Base-by-base conservation (phyloP, 30 jellyfish, hydroid and myxozoan genomes). In the Nemopilema nomurai region DNA sequence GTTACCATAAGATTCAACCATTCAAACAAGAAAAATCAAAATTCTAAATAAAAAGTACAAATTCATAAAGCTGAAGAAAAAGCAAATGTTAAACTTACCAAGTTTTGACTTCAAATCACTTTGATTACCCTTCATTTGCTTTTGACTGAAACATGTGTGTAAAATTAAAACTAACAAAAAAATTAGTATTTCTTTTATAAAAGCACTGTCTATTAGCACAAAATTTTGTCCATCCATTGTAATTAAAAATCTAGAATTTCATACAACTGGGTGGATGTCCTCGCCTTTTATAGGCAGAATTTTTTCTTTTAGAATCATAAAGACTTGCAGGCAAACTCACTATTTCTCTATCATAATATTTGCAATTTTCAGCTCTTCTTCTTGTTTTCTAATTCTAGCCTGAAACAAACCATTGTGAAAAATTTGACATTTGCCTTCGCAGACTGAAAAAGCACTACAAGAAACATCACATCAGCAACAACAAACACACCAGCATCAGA, bases 341-440 rank as follows among this genome's bases (percentile, higher is more conserved):
- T 93, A 93, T 81, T 93, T 93, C 49, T 93, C 98, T 68, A 92
- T 86, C 97, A 88, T 93, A 0, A 93, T 88, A 75, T 93, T 88
- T 24, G 98, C 97, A 49, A 93, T 66, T 71, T 88, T 93, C 53
- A 93, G 87, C 32, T 93, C 98, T 62, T 93, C 98, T 66, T 79
- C 97, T 51, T 79, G 87, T 72, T 88, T 93, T 23, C 76, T 70
- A 0, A 89, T 63, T 62, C 76, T 88, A 0, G 76, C 92, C 96
- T 87, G 51, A 30, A 79, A 71, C 69, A 32, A 4, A 51, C 18
- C 29, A 81, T 23, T 4, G 20, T 18, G 13, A n/a, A 4, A 17
- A 51, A 9, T 9, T 51, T 16, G 19, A 51, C 19, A 51, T 9
- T 51, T 19, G 17, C 16, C 16, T 9, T 9, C 19, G 67, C 67